These are phyloP conservation scores for Aramus guarauna DNA, from an alignment of 2,113 vertebrate species.

Conservation along the genomic window DNA sequence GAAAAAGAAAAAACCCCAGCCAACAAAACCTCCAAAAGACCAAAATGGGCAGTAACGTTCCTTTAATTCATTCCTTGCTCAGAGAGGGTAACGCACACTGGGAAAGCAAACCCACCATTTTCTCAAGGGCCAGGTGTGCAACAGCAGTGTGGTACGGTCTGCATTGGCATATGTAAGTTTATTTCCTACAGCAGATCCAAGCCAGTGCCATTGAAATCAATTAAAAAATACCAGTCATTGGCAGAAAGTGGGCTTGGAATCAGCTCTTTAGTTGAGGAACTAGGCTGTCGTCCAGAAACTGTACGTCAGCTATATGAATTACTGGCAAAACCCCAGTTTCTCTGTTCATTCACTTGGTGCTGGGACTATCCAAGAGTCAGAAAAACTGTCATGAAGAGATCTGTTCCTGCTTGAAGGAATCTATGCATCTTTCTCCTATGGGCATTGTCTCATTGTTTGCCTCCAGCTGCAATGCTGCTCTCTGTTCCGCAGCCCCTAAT, in stretches of 20 bases:
- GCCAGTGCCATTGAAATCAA: neutral
- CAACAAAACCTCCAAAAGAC: no score
- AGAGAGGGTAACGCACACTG: neutral
- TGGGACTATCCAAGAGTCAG: neutral
- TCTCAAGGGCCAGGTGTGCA: neutral
- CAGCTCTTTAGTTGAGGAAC: neutral
- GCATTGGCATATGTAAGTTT: neutral
- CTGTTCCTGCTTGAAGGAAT: neutral
- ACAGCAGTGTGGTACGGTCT: neutral
- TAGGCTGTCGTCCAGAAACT: slow-evolving; percentile 8
- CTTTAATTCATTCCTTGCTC: neutral
- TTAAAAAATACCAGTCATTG: neutral
- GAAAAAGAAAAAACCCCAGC: neutral
- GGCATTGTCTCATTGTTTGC: neutral
- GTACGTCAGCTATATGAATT: slow-evolving; percentile 3
- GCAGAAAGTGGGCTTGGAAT: neutral
- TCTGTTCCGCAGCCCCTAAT: neutral
- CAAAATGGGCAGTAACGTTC: accelerated
- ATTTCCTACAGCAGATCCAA: neutral
- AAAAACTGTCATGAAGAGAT: neutral
- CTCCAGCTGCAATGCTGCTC: neutral
- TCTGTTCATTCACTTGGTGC: neutral
- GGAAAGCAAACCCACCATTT: neutral
- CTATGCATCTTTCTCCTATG: neutral
- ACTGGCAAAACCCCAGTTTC: neutral